Evolutionary conservation across 2,888 invertebrate species (phyloP), one percentile per base, ranked within the genome.

Genomic region (Dryobota labecula): DNA sequence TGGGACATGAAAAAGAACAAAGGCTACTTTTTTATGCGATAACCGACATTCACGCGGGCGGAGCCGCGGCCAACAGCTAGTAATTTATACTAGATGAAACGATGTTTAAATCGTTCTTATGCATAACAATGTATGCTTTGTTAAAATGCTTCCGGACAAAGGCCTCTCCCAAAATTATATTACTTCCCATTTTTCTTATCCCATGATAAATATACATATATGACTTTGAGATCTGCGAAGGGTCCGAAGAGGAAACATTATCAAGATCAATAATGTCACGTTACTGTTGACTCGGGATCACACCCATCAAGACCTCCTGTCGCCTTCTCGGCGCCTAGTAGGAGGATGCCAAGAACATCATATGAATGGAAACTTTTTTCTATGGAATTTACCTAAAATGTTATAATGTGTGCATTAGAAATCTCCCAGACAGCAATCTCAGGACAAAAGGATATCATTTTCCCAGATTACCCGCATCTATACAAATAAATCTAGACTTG

Each of bases 281-380:
- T 58, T 45, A 58, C 36, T 67, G 24, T 67, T 75, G 58, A 68
- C 45, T 73, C 20, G 30, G 53, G 53, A 41, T 47, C 27, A 11
- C 27, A 27, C 3, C 13, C 24, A 27, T n/a, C 33, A 33, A 60
- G 18, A 75, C 38, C 45, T 75, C 58, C 20, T 75, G 33, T 47
- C 53, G 58, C 60, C 58, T 68, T 54, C 33, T 69, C 13, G 58
- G 68, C 75, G 75, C 73, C 73, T 73, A n/a, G 67, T 73, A 67
- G 7, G 13, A 3, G 30, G 4, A 27, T n/a, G 15, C 30, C n/a
- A 11, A 43, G 11, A 73, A 47, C 41, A n/a, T 27, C 18, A 43
- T 11, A 62, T 24, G 13, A 49, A 27, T 27, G 18, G 13, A 56
- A 70, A 20, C 0, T 9, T 33, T 51, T 51, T 63, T 27, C 8